These are phyloP conservation scores for Syngnathoides biaculeatus DNA, from an alignment of 2,113 vertebrate genomes.

Conservation along the genomic window DNA sequence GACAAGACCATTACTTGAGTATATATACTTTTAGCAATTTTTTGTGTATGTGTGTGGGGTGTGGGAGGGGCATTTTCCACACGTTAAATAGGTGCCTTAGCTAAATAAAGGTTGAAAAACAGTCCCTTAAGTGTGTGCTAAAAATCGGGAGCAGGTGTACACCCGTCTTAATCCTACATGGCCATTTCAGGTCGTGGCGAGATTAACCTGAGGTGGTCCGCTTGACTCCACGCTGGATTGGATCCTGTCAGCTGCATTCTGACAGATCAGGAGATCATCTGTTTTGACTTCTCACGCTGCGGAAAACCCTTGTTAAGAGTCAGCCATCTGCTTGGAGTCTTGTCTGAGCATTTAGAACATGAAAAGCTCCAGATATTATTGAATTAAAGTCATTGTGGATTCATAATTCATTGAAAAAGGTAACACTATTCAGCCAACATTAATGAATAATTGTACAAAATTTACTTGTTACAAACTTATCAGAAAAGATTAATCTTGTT, in stretches of 20 bases:
- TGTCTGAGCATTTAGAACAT: not conserved
- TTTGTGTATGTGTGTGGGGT: too few species aligned
- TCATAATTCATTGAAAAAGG: not conserved
- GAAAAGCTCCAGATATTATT: not conserved
- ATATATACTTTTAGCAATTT: too few species aligned
- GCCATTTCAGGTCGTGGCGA: constrained; percentile 55
- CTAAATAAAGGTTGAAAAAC: not conserved
- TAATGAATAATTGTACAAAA: not conserved
- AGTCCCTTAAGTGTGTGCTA: constrained; percentile 27
- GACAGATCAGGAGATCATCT: constrained; percentile 35
- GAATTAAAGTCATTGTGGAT: not conserved
- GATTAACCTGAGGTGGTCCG: constrained; percentile 74
- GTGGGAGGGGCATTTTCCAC: not conserved
- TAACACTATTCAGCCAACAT: not conserved
- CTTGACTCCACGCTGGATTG: constrained; percentile 54
- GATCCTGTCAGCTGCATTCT: constrained; percentile 22
- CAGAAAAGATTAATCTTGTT: not conserved
- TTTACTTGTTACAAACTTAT: not conserved
- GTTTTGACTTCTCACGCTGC: constrained; percentile 43
- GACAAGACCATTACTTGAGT: too few species aligned
- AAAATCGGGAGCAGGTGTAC: constrained; percentile 63
- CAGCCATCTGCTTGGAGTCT: constrained; percentile 38
- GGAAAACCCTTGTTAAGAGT: constrained; percentile 35
- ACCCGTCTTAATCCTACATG: constrained; percentile 61
- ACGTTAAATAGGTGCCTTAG: not conserved